These are phyloP conservation scores for Enteromius unitaeniatus DNA, from an alignment of 2,797 vertebrate genomes.

Conservation along the genomic window DNA sequence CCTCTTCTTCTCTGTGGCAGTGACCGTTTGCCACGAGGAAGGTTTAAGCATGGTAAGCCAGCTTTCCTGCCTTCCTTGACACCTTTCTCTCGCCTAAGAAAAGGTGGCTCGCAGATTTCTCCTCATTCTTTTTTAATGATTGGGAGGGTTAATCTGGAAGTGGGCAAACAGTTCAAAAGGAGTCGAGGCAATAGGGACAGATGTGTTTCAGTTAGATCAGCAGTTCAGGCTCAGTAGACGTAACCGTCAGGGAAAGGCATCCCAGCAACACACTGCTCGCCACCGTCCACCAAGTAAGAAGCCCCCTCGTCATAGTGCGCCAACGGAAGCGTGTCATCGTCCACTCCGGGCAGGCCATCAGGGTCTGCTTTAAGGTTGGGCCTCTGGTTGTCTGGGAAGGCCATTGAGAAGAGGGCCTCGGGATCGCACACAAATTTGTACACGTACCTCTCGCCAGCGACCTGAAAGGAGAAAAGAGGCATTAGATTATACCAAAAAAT, in stretches of 20 bases:
- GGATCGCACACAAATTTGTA: conserved; percentile 98
- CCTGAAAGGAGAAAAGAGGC: conserved; percentile 72
- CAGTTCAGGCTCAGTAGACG: conserved; percentile 82
- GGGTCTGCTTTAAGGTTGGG: conserved; percentile 91
- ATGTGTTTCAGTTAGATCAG: conserved; percentile 62
- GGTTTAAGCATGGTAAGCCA: conserved; percentile 66
- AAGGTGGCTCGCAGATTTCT: conserved; percentile 57
- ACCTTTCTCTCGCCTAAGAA: conserved; percentile 63
- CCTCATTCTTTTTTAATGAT: conserved; percentile 48
- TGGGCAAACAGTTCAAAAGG: conserved; percentile 66
- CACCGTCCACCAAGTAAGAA: conserved; percentile 85
- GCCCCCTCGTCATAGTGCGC: conserved; percentile 89
- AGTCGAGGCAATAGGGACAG: conserved; percentile 60
- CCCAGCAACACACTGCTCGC: conserved; percentile 83
- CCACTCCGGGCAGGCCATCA: conserved; percentile 80
- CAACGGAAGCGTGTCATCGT: conserved; percentile 91
- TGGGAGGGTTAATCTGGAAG: conserved; percentile 61
- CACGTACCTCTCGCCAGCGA: conserved; percentile 93
- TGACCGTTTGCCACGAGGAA: conserved; percentile 64
- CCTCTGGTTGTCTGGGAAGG: conserved; percentile 94
- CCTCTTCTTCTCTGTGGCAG: conserved; percentile 76
- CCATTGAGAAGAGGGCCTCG: conserved; percentile 96
- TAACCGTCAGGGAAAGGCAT: conserved; percentile 88
- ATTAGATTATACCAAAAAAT: neutral
- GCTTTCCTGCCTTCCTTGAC: conserved; percentile 59